These are phyloP conservation scores for Alligator mississippiensis DNA, from an alignment of 2,113 vertebrate species.

Conservation along the genomic window DNA sequence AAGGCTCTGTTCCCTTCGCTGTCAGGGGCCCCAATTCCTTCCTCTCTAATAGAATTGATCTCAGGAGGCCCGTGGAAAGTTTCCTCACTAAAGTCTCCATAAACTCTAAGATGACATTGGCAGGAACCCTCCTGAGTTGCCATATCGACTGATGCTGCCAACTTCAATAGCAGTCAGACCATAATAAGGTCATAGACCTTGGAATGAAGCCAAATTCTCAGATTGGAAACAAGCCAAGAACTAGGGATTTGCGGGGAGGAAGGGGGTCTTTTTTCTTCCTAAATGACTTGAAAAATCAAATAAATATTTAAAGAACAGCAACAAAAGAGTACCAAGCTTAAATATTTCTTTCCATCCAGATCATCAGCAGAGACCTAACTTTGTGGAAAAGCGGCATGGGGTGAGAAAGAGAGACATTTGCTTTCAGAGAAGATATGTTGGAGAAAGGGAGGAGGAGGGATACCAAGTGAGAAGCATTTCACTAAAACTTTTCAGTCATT, in stretches of 20 bases:
- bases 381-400: background rate
- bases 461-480: slow-evolving; percentile 12
- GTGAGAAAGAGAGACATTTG: background rate
- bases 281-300: background rate
- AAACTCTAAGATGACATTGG: background rate
- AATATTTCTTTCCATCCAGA: background rate
- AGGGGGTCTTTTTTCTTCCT: background rate
- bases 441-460: slow-evolving; percentile 19
- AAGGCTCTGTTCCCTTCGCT: background rate
- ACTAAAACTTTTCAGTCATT: slow-evolving; percentile 58
- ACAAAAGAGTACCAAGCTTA: background rate
- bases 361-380: fast-evolving
- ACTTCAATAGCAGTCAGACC: background rate
- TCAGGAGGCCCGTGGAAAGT: background rate
- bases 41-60: background rate
- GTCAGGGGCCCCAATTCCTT: background rate
- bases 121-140: background rate
- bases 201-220: background rate
- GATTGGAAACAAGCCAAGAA: background rate
- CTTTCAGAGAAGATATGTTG: background rate
- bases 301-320: background rate
- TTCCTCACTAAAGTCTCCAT: background rate
- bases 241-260: background rate
- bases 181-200: background rate
- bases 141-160: background rate